Conservation (phyloP, 2,888 invertebrate species). For the Hyposoter dolosus region DNA sequence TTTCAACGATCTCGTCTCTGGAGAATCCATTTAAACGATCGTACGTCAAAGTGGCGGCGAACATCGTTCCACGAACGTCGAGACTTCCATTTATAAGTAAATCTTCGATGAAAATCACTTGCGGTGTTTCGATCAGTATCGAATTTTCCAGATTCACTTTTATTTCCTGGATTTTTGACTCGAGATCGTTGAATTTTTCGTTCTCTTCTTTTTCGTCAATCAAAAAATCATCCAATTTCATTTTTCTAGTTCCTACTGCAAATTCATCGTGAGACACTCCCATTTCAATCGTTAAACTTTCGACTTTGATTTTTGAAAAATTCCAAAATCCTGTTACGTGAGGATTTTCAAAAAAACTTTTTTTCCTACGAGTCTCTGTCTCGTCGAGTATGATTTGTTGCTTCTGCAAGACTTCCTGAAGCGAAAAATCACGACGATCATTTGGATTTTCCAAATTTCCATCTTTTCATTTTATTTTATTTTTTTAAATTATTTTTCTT, state of each 20-base stretch:
- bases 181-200: conserved; percentile 54
- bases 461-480: background rate
- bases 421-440: background rate
- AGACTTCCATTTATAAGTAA: conserved; percentile 81
- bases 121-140: conserved; percentile 49
- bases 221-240: conserved; percentile 62
- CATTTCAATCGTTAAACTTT: conserved; percentile 62
- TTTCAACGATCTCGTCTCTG: conserved; percentile 75
- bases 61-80: conserved; percentile 77
- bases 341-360: conserved; percentile 72
- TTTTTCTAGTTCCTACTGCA: conserved; percentile 64
- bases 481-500: background rate
- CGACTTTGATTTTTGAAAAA: conserved; percentile 65
- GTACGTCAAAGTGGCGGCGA: conserved; percentile 76
- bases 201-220: conserved; percentile 38
- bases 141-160: conserved; percentile 62
- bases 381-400: conserved; percentile 76
- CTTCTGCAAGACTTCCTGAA: conserved; percentile 71
- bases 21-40: conserved; percentile 78
- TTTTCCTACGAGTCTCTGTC: conserved; percentile 67
- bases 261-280: conserved; percentile 65
- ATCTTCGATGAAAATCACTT: conserved; percentile 65
- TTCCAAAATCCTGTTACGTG: conserved; percentile 73
- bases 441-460: background rate
- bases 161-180: conserved; percentile 67